Evolutionary conservation across 2,113 vertebrate species (phyloP), one percentile per base, ranked within the genome.

Genomic region (Actenoides hombroni): DNA sequence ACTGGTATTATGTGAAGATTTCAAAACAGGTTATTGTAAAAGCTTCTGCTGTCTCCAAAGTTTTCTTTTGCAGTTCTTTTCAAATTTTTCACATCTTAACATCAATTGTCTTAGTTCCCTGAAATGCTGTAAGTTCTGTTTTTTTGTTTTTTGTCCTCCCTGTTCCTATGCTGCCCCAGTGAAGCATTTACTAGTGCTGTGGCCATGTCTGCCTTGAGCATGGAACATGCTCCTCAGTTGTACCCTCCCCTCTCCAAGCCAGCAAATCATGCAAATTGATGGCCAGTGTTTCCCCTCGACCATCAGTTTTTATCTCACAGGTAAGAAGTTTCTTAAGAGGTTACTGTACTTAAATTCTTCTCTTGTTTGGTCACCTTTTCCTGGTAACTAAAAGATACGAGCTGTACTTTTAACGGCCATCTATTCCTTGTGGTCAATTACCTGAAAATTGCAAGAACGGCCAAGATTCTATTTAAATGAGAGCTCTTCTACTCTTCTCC

Each of bases 191-290:
- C 20, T 7, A 12, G 28, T 10, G 29, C 18, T 1, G 0, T 16
- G 40, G 25, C 20, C 3, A 1, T 21, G 9, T 10, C 21, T 8
- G 33, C 33, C 9, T 3, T 4, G 10, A 2, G 29, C 3, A 0
- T 24, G 16, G 12, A 5, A 0, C 20, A 5, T 2, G 26, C 35
- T 24, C 26, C 24, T 29, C 28, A 3, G 14, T 9, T 10, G 5
- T 26, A 10, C 35, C 28, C 10, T 65, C 37, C 33, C 20, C 10
- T 11, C 1, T 2, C 33, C 12, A 8, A 54, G 3, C 67, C 35
- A 3, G 28, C 14, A 14, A 46, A 71, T 25, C 28, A 0, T 1
- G 5, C 26, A 17, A 20, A 20, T 24, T 31, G 2, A 40, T 5
- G 24, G 10, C 16, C 25, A 1, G 17, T 11, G 54, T 71, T 60